phyloP scores from a whole-genome alignment of 2,797 vertebrate genomes.

The Esox lucius region DNA sequence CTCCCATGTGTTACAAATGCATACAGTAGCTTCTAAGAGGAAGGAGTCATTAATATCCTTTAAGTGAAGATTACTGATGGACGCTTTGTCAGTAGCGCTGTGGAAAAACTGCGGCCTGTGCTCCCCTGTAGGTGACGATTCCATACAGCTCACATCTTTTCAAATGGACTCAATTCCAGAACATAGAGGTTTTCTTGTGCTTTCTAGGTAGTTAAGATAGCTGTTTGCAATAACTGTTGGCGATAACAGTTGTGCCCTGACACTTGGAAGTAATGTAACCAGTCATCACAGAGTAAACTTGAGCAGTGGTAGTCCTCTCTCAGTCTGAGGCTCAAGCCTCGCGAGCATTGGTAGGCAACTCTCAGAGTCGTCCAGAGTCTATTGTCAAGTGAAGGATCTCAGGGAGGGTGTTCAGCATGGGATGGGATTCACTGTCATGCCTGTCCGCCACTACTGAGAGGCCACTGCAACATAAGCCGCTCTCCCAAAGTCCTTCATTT shows the following conservation, averaged over 20 bases:
- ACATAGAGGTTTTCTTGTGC: background rate
- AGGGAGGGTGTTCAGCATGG: conserved; percentile 10
- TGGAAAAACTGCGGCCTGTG: background rate
- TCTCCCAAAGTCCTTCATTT: conserved; percentile 28
- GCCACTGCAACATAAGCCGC: conserved; percentile 19
- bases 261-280: too few species aligned
- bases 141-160: background rate
- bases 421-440: conserved; percentile 30
- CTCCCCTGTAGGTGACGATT: background rate
- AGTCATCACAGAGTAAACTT: conserved; percentile 19
- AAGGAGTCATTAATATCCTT: background rate
- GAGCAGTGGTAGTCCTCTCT: too few species aligned
- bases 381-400: too few species aligned
- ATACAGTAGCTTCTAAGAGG: background rate
- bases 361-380: too few species aligned
- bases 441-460: background rate
- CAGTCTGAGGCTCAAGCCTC: too few species aligned
- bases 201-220: too few species aligned
- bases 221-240: too few species aligned
- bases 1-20: background rate
- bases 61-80: background rate
- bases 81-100: background rate
- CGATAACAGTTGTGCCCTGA: background rate
- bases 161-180: background rate
- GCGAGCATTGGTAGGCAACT: too few species aligned